Percentiles rank a stretch among this genome's conserved stretches.
Conservation (phyloP, 2,888 invertebrate genomes). For the Phanerotoma sp. region DNA sequence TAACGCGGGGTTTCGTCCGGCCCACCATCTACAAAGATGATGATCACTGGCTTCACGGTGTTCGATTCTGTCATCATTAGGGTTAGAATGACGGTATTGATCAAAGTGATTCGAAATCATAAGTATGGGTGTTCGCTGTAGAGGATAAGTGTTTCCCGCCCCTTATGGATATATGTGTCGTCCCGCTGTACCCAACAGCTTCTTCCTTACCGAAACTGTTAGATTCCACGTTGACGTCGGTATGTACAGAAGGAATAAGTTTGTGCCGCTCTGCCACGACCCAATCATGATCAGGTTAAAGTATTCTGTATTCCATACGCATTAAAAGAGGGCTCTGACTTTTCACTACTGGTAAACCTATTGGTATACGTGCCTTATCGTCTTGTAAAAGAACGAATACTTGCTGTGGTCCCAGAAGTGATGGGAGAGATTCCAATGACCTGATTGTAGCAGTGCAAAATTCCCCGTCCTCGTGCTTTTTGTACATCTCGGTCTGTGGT, state of each 20-base stretch:
- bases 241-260: slow-evolving; percentile 45
- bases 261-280: slow-evolving; percentile 42
- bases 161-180: slow-evolving; percentile 55
- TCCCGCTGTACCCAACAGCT: slow-evolving; percentile 51
- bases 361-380: slow-evolving; percentile 41
- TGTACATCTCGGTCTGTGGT: no score
- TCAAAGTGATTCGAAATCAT: no score
- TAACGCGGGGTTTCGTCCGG: no score
- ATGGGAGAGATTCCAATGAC: slow-evolving; percentile 33
- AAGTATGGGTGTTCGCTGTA: no score
- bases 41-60: no score
- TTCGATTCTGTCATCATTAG: no score
- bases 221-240: slow-evolving; percentile 37
- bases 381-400: slow-evolving; percentile 37
- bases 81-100: no score
- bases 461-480: slow-evolving; percentile 14
- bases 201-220: slow-evolving; percentile 39
- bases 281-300: slow-evolving; percentile 46
- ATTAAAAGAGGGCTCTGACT: slow-evolving; percentile 44
- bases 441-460: slow-evolving; percentile 23
- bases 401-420: slow-evolving; percentile 27
- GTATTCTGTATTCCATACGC: slow-evolving; percentile 40
- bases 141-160: no score
- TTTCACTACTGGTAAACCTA: slow-evolving; percentile 44
- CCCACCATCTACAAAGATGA: no score